phyloP scores from a whole-genome alignment of 2,797 vertebrate genomes.

The Parauchenoglanis ngamensis region DNA sequence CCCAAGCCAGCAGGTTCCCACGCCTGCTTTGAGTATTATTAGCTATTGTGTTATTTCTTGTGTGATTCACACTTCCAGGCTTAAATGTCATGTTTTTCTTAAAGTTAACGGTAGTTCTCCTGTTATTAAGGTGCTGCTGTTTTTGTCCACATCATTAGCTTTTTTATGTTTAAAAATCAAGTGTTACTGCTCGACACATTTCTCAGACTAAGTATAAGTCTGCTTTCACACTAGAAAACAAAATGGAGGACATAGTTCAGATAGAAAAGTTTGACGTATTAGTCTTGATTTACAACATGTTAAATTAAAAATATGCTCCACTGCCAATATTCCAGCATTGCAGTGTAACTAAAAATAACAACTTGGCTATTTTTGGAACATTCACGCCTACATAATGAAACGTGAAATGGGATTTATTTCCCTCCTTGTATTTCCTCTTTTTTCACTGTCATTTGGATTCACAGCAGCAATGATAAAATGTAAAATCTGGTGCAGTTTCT shows the following conservation, averaged over 20 bases:
- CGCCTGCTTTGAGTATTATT: slow-evolving; percentile 21
- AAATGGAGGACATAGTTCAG: background rate
- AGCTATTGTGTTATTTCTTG: slow-evolving; percentile 11
- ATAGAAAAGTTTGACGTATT: background rate
- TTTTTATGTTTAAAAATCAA: slow-evolving; percentile 4
- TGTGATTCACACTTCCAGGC: slow-evolving; percentile 24
- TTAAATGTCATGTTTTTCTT: slow-evolving; percentile 10
- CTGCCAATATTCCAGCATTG: background rate
- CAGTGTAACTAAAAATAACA: background rate
- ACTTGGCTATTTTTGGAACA: background rate
- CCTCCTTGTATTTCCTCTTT: background rate
- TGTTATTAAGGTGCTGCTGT: slow-evolving; percentile 20
- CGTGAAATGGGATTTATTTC: background rate
- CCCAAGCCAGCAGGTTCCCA: background rate
- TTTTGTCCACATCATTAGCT: slow-evolving; percentile 5
- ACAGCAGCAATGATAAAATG: background rate
- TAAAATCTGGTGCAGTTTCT: background rate
- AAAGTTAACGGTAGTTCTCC: background rate
- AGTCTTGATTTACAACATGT: background rate
- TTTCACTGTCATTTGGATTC: background rate
- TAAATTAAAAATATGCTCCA: background rate
- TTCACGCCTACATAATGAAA: background rate
- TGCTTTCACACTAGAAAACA: background rate
- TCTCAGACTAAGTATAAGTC: slow-evolving; percentile 11
- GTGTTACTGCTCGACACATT: background rate